phyloP scores from a whole-genome alignment of 2,113 vertebrate species.

The Cathartes aura region DNA sequence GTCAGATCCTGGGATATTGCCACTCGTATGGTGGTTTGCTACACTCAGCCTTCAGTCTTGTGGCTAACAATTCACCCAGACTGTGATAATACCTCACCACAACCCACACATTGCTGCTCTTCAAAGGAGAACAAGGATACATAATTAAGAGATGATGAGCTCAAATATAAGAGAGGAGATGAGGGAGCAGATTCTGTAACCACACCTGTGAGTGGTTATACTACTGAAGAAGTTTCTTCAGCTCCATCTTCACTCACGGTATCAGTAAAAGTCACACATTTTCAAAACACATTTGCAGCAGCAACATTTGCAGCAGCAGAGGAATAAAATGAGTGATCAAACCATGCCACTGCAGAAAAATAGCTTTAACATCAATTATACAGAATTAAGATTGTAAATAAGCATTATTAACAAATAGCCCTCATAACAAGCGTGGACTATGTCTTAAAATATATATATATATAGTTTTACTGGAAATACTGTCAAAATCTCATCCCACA shows the following conservation, averaged over 20 bases:
- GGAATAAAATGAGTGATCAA: background rate
- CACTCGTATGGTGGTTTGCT: background rate
- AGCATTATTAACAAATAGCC: background rate
- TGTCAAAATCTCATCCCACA: background rate
- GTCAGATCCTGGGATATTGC: constrained; percentile 1
- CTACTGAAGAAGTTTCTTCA: background rate
- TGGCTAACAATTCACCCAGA: constrained; percentile 14
- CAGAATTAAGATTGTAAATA: background rate
- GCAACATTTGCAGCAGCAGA: background rate
- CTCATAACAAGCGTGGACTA: background rate
- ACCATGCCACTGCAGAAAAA: background rate
- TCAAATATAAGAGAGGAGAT: constrained; percentile 17
- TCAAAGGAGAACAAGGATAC: constrained; percentile 22
- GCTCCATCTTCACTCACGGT: background rate
- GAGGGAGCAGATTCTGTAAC: constrained; percentile 35
- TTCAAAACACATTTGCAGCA: background rate
- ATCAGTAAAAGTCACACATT: background rate
- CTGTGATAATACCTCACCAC: constrained; percentile 44
- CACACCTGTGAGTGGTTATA: constrained; percentile 16
- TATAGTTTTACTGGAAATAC: background rate
- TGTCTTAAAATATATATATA: background rate
- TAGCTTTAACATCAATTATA: background rate
- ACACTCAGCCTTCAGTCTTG: constrained; percentile 7
- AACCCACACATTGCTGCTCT: constrained; percentile 29
- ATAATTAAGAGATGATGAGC: constrained; percentile 44